phyloP scores from a whole-genome alignment of 1,140 invertebrate species.

The Onthophagus taurus region DNA sequence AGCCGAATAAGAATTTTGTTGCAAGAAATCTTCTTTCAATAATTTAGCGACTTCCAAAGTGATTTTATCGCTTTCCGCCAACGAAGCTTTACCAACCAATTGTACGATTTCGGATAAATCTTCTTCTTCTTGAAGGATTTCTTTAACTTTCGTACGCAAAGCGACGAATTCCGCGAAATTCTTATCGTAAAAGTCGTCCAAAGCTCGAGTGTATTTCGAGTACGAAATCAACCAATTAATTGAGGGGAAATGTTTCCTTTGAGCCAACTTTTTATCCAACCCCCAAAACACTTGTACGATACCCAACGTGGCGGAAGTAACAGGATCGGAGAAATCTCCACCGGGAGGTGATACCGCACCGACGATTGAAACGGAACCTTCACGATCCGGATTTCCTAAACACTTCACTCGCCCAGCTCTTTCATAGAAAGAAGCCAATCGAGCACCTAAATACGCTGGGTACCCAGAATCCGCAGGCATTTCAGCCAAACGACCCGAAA shows the following conservation, averaged over 20 bases:
- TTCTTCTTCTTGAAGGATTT: constrained; percentile 97
- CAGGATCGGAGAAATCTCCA: constrained; percentile 99
- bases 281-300: constrained; percentile 99
- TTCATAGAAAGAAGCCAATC: constrained; percentile 99
- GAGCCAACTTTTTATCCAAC: constrained; percentile 97
- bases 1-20: constrained; percentile 79
- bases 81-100: constrained; percentile 95
- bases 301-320: constrained; percentile 92
- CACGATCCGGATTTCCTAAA: constrained; percentile 94
- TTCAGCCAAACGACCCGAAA: constrained; percentile 97
- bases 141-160: constrained; percentile 84
- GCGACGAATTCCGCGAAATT: constrained; percentile 99
- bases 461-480: constrained; percentile 99
- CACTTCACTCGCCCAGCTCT: constrained; percentile 96
- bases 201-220: constrained; percentile 94
- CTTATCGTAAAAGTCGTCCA: constrained; percentile 99
- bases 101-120: constrained; percentile 99
- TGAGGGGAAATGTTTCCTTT: constrained; percentile 99
- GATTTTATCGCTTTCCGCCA: constrained; percentile 98
- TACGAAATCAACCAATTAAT: constrained; percentile 99
- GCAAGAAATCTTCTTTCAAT: constrained; percentile 98
- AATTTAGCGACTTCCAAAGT: constrained; percentile 97
- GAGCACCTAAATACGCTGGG: constrained; percentile 95
- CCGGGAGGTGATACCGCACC: constrained; percentile 99
- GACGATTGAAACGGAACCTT: constrained; percentile 98